These are phyloP conservation scores for Bolinopsis microptera DNA, from an alignment of 37 sponge, comb jelly and placozoan species.

Conservation along the genomic window DNA sequence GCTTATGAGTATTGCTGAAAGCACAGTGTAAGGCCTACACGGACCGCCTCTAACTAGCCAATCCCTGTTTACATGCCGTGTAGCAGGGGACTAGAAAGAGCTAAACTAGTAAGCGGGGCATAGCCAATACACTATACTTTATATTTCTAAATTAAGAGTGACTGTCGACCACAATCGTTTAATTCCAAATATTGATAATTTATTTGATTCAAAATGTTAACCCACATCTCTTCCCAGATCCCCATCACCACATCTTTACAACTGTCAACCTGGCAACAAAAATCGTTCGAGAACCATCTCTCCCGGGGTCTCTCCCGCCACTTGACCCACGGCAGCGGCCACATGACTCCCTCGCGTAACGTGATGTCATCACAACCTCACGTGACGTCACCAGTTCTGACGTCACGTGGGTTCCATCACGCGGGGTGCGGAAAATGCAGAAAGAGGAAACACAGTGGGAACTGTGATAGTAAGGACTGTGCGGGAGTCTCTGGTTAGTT, in stretches of 20 bases:
- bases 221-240: not conserved
- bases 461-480: not conserved
- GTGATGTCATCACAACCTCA: conserved; percentile 13
- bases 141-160: no score
- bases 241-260: not conserved
- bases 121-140: no score
- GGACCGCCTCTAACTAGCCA: no score
- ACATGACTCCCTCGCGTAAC: not conserved
- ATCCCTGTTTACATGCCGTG: no score
- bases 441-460: conserved; percentile 3
- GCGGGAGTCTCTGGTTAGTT: not conserved
- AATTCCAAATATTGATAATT: no score
- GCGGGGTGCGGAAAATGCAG: conserved; percentile 1
- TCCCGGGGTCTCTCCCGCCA: conserved; percentile 16
- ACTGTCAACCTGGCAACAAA: conserved; percentile 26
- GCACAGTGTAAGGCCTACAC: no score
- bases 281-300: conserved; percentile 16
- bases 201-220: no score
- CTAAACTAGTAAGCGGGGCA: no score
- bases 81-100: no score
- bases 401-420: conserved; percentile 3
- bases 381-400: not conserved
- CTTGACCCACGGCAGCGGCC: not conserved
- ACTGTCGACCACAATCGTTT: no score
- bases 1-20: no score